Conservation (phyloP, 2,888 invertebrate species). For the Amiota mariae region DNA sequence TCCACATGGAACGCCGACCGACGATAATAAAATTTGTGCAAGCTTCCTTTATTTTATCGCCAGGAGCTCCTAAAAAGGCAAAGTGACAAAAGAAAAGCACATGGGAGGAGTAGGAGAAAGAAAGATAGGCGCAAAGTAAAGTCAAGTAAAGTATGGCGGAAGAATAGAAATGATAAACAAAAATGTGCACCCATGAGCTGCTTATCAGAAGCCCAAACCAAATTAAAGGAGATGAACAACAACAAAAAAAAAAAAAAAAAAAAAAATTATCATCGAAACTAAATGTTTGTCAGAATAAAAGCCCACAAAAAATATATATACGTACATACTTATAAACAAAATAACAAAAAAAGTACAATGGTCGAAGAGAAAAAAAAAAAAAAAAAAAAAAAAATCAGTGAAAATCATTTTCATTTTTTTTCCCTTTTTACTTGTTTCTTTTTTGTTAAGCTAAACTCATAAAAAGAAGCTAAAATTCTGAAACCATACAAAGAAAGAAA, state of each 20-base stretch:
- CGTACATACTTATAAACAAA: too few relatives aligned
- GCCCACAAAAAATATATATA: too few relatives aligned
- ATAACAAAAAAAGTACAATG: neutral
- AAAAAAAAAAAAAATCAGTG: slow-evolving; percentile 26
- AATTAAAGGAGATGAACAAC: neutral
- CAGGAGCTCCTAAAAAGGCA: neutral
- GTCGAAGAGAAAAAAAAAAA: neutral
- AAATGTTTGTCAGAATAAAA: neutral
- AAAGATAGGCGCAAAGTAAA: slow-evolving; percentile 7
- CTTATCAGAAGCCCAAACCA: slow-evolving; percentile 19
- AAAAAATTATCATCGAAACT: neutral
- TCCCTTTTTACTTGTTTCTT: neutral
- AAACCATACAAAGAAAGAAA: neutral
- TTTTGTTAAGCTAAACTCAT: neutral
- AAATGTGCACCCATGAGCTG: neutral
- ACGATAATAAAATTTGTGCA: slow-evolving; percentile 26
- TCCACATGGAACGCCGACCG: neutral
- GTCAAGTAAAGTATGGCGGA: neutral
- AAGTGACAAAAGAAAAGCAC: neutral
- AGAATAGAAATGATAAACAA: slow-evolving; percentile 10
- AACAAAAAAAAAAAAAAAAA: neutral
- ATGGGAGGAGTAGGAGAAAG: neutral
- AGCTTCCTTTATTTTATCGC: slow-evolving; percentile 28
- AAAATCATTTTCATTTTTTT: slow-evolving; percentile 25
- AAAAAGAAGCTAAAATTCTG: slow-evolving; percentile 4